phyloP scores from a whole-genome alignment of 2,797 vertebrate species.

The Coranthus polyacanthus region DNA sequence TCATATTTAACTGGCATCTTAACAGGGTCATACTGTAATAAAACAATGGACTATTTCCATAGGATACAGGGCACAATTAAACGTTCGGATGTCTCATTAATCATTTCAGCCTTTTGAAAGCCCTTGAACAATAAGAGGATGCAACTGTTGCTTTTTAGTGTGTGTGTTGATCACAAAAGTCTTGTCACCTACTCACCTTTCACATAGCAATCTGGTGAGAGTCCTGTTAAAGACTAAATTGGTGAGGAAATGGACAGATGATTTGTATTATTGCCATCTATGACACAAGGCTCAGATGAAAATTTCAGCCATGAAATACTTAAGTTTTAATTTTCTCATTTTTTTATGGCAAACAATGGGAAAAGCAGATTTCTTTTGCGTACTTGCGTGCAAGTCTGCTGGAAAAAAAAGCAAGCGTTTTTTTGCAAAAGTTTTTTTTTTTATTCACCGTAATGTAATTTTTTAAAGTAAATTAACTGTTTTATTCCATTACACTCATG shows the following conservation, averaged over 20 bases:
- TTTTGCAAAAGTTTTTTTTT: too few species aligned
- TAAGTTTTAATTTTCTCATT: not conserved
- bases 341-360: not conserved
- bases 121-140: slow-evolving; percentile 76
- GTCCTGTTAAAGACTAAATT: slow-evolving; percentile 7
- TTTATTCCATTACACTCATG: too few species aligned
- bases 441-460: too few species aligned
- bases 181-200: slow-evolving; percentile 68
- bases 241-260: slow-evolving; percentile 34
- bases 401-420: too few species aligned
- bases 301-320: slow-evolving; percentile 19
- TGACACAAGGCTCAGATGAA: slow-evolving; percentile 3
- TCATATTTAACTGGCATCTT: slow-evolving; percentile 7
- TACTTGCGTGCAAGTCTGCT: too few species aligned
- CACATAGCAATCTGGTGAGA: slow-evolving; percentile 55
- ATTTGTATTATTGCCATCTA: slow-evolving; percentile 46
- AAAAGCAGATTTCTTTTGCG: too few species aligned
- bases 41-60: slow-evolving; percentile 69
- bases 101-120: slow-evolving; percentile 35
- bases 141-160: slow-evolving; percentile 50
- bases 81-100: slow-evolving; percentile 49
- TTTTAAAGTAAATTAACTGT: too few species aligned
- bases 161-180: slow-evolving; percentile 50
- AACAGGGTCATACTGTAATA: slow-evolving; percentile 5
- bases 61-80: slow-evolving; percentile 54